phyloP scores from a whole-genome alignment of 2,113 vertebrate genomes.

The Crotalus tigris region DNA sequence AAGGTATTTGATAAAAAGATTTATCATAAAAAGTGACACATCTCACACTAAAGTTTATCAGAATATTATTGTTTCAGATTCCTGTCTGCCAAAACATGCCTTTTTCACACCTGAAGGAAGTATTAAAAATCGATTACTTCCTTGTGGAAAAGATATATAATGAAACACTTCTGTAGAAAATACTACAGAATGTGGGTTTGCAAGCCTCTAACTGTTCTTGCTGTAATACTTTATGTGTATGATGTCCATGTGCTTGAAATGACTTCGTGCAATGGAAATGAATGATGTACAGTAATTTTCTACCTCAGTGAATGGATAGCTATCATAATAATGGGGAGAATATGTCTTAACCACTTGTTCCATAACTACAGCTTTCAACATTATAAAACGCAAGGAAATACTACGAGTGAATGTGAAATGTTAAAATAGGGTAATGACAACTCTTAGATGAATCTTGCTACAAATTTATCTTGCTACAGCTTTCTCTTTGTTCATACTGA shows the following conservation, averaged over 20 bases:
- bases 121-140: constrained; percentile 32
- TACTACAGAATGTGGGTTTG: constrained; percentile 5
- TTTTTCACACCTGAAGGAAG: constrained; percentile 40
- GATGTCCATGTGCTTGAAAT: constrained; percentile 40
- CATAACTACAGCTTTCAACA: constrained; percentile 14
- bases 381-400: constrained; percentile 36
- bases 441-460: neutral
- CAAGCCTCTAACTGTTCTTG: constrained; percentile 19
- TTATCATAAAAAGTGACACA: constrained; percentile 21
- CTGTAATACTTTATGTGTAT: constrained; percentile 22
- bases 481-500: neutral
- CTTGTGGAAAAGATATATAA: constrained; percentile 37
- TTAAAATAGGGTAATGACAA: constrained; percentile 6
- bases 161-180: constrained; percentile 39
- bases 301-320: constrained; percentile 27
- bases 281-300: constrained; percentile 41
- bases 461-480: neutral
- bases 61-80: constrained; percentile 15
- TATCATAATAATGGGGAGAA: constrained; percentile 35
- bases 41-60: constrained; percentile 22
- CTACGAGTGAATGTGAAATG: neutral
- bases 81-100: neutral
- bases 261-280: constrained; percentile 40
- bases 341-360: constrained; percentile 40
- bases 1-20: constrained; percentile 27